Evolutionary conservation across 2,113 vertebrate genomes (phyloP), one percentile per base, ranked within the genome.

Genomic region (Ictalurus punctatus): DNA sequence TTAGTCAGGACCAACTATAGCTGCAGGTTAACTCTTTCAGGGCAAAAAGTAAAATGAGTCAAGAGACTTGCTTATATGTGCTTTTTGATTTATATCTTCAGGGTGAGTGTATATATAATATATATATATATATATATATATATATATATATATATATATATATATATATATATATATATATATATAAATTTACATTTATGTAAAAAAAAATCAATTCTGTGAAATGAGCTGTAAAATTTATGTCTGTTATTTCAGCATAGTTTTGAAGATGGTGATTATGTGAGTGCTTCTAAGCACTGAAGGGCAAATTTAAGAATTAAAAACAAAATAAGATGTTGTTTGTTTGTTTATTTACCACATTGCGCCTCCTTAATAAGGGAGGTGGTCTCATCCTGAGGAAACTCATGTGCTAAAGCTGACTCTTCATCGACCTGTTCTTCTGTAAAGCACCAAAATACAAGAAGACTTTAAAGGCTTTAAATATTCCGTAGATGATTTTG

Each of bases 331-430:
- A 44, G 44, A 44, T 44, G 30, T 48, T 52, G 40, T 54, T 21
- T 19, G 16, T 86, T 79, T 25, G 16, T 71, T 78, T 91, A 71
- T 90, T 16, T 95, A 95, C 94, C 91, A 67, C 52, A 74, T 76
- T 86, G 59, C 69, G 84, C 89, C 71, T 90, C 83, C 83, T 90
- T 71, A 81, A 63, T 67, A 87, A 59, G 52, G 84, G 92, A 90
- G 90, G 93, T 89, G 94, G 95, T 95, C 95, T 96, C 95, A 92
- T 93, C 93, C 14, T 97, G 95, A 90, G n/a, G 80, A 82, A 82
- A 58, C n/a, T 96, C 96, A 85, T 94, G 94, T 93, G 96, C 95
- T 86, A 96, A 95, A 90, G 90, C 94, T 37, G 92, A 85, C 40
- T 85, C 92, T 27, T 19, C 90, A 83, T 82, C 40, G 2, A 67